Evolutionary conservation across 2,113 vertebrate genomes (phyloP), one percentile per base, ranked within the genome.

Genomic region (Cairina moschata): DNA sequence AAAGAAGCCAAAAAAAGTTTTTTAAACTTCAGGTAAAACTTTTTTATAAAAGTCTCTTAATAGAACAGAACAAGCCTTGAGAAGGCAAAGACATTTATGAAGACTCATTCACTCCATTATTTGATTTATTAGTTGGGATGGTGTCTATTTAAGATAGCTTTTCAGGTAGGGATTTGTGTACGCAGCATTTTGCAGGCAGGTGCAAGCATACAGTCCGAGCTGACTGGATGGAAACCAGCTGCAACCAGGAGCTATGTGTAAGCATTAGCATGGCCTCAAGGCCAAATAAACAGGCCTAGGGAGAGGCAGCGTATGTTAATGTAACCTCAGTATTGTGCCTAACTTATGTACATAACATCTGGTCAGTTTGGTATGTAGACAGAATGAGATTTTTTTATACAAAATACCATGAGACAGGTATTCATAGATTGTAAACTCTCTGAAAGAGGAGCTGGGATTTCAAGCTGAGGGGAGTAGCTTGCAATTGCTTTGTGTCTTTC

Each of bases 191-290:
- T 76, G 38, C 29, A 83, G 71, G 31, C 96, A 95, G 92, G 88
- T 97, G 90, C 75, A 88, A 55, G n/a, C 7, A 2, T n/a, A 90
- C 44, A 48, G 9, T 77, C 54, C 3, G 12, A 88, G 44, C 67
- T 83, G 71, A 79, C 71, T 94, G 88, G 78, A 90, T 88, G 67
- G 71, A 93, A 96, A 94, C 62, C 79, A 96, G 85, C 85, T 96
- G 88, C 91, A 93, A 95, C 82, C 88, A 95, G 92, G 91, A 96
- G 92, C 95, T 83, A 6, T 65, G 34, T 73, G 38, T 65, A 38
- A 83, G 75, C 74, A 79, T 90, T 96, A 95, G 62, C 20, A 52
- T 93, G 73, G 66, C 84, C 92, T 32, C 38, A 34, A 93, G 90
- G 87, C 85, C 71, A 82, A 83, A 91, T 82, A 93, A 95, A 82